Percentiles rank a stretch among this genome's conserved stretches.
phyloP scores from a whole-genome alignment of 1,140 invertebrate species.

The Leptoteleia sp. region DNA sequence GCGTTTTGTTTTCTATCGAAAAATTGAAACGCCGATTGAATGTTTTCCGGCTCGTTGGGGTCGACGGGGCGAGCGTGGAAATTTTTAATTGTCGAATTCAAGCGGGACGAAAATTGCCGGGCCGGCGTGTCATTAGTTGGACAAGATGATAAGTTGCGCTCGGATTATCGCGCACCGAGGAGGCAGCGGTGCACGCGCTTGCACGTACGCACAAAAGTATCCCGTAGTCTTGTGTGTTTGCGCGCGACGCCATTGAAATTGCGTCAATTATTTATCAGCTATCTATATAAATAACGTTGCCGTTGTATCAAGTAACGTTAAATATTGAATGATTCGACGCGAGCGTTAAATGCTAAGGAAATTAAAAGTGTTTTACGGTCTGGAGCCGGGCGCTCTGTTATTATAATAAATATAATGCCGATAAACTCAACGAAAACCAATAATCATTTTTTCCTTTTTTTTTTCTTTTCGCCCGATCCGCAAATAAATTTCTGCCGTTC shows the following conservation, averaged over 20 bases:
- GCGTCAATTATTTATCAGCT: constrained; percentile 42
- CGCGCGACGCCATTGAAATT: constrained; percentile 17
- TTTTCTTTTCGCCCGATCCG: constrained; percentile 30
- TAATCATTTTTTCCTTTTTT: too few species aligned
- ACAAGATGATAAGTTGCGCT: constrained; percentile 26
- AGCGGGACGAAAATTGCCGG: constrained; percentile 17
- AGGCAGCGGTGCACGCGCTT: too few species aligned
- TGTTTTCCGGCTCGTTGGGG: constrained; percentile 7
- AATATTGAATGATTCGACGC: constrained; percentile 19
- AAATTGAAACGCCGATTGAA: neutral
- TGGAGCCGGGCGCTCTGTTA: neutral
- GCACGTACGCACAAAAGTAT: constrained; percentile 16
- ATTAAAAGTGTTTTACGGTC: constrained; percentile 25
- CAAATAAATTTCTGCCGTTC: constrained; percentile 25
- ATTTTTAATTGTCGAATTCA: constrained; percentile 25
- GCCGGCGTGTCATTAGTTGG: constrained; percentile 12
- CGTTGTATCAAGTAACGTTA: constrained; percentile 27
- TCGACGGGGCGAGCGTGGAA: constrained; percentile 6
- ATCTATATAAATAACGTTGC: constrained; percentile 46
- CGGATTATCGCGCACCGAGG: constrained; percentile 21
- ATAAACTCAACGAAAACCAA: neutral
- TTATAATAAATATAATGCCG: constrained; percentile 6
- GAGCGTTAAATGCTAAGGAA: constrained; percentile 23
- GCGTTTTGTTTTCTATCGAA: constrained; percentile 3
- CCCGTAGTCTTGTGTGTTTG: neutral